Percentiles rank a stretch among this genome's conserved stretches.
These are phyloP conservation scores for Antheraea assamensis DNA, from an alignment of 2,888 invertebrate genomes.

Conservation along the genomic window DNA sequence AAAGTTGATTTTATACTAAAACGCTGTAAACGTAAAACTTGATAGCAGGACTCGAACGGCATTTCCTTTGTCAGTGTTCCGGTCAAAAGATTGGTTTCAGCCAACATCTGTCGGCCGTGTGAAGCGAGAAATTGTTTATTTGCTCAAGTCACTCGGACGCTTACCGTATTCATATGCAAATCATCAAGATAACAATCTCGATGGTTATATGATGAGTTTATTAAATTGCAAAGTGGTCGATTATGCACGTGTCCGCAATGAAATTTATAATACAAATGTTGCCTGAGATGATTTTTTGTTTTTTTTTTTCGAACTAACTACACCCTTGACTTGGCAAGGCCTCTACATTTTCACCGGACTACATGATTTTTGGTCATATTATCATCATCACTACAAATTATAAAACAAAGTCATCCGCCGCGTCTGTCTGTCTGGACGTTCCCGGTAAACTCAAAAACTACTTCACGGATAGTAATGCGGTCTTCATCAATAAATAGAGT, in stretches of 20 bases:
- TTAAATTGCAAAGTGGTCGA: conserved; percentile 51
- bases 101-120: conserved; percentile 47
- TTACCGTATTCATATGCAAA: conserved; percentile 56
- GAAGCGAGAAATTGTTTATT: conserved; percentile 54
- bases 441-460: too few species aligned
- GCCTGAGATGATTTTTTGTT: neutral
- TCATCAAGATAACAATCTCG: conserved; percentile 49
- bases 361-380: too few species aligned
- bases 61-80: conserved; percentile 36
- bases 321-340: neutral
- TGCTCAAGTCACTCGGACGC: conserved; percentile 57
- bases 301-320: too few species aligned
- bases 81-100: conserved; percentile 50
- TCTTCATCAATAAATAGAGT: too few species aligned
- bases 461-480: too few species aligned
- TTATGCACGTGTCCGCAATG: conserved; percentile 33
- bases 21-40: conserved; percentile 12
- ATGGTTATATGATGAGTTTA: conserved; percentile 58
- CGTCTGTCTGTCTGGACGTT: too few species aligned
- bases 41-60: conserved; percentile 30
- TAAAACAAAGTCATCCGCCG: too few species aligned
- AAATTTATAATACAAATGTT: conserved; percentile 16
- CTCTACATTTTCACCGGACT: too few species aligned
- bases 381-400: too few species aligned
- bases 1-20: conserved; percentile 29